Evolutionary conservation across 2,888 invertebrate genomes (phyloP), one percentile per base, ranked within the genome.

Genomic region (Mythimna albipuncta): DNA sequence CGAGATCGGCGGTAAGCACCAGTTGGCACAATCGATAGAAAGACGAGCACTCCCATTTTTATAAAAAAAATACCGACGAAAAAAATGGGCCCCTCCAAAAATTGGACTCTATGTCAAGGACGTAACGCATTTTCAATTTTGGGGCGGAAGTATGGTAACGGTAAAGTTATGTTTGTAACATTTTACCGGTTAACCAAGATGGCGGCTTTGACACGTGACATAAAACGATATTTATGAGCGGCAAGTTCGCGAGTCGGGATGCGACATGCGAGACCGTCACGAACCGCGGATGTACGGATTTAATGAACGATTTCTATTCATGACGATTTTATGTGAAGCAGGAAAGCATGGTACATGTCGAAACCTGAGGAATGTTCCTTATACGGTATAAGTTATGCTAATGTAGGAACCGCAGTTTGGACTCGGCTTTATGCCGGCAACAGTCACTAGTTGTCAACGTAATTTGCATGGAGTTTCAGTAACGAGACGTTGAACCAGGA

Each of bases 11-110:
- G 96, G 92, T 91, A 93, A 95, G 96, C 95, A 95, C 96, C 90
- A 93, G 94, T 93, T 95, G 96, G 96, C 92, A 96, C 96, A 96
- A 96, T 96, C 96, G 92, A 96, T 96, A 95, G 84, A 75, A 88
- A 92, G 91, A 93, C 92, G 90, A 91, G 87, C 87, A 86, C 90
- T 90, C 92, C 91, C 89, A 89, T 91, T 94, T 95, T 95, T 94
- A 91, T 91, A 89, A 87, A 87, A 79, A 86, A 87, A 86, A 88
- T 88, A 86, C 84, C 75, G 73, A 73, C 81, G 67, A 71, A 81
- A 84, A 88, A 86, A 84, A 73, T 81, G 69, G 64, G 72, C 76
- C 78, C 63, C 82, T 77, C 72, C 69, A 82, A 81, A 93, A 86
- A 90, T 85, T 93, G 79, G 86, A 84, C 93, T 91, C 88, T 94